Percentiles rank a stretch among this genome's conserved stretches.
Conservation (phyloP, 2,113 vertebrate genomes). For the Sebastes fasciatus region DNA sequence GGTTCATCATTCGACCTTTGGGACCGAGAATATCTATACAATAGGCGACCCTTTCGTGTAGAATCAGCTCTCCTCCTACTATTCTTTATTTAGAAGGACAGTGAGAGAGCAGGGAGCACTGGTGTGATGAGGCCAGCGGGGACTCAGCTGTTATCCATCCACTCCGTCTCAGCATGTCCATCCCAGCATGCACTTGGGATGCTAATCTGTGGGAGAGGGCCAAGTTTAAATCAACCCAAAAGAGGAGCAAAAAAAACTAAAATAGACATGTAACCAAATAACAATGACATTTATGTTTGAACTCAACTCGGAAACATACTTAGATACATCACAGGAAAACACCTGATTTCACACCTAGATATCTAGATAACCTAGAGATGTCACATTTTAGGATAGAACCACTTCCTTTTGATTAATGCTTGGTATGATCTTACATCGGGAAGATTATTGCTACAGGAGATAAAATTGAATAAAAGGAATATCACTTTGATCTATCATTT, state of each 20-base stretch:
- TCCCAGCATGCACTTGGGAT: neutral
- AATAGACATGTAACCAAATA: neutral
- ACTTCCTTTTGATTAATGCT: neutral
- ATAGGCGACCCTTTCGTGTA: no score
- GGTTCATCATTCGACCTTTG: no score
- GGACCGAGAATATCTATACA: no score
- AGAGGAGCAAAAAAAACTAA: neutral
- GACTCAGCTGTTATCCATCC: slow-evolving; percentile 1
- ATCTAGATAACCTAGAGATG: neutral
- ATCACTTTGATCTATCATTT: neutral
- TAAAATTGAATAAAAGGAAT: neutral
- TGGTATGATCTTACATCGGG: no score
- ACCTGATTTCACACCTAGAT: neutral
- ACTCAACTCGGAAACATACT: neutral
- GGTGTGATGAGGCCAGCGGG: neutral
- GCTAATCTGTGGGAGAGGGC: neutral
- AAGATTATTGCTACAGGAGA: neutral
- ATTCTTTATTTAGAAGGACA: neutral
- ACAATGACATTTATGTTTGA: neutral
- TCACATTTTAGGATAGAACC: neutral
- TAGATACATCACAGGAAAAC: neutral
- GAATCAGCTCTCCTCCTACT: neutral
- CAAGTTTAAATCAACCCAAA: slow-evolving; percentile 1
- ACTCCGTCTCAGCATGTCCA: neutral
- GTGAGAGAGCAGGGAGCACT: neutral